Conservation (phyloP, 2,888 invertebrate species). For the Lycaena phlaeas region DNA sequence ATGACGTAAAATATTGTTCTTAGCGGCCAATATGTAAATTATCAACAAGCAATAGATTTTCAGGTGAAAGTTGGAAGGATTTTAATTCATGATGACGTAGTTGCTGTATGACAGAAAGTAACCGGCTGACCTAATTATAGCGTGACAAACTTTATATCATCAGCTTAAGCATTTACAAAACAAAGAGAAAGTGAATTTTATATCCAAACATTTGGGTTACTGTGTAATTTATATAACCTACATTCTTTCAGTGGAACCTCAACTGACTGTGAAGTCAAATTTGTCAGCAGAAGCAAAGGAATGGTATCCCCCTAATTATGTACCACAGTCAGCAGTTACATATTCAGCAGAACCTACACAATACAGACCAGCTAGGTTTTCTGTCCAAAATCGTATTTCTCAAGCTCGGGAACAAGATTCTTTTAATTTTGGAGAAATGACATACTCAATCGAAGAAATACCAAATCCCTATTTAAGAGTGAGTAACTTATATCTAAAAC, state of each 20-base stretch:
- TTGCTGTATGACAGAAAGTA: conserved; percentile 41
- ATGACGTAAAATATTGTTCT: background rate
- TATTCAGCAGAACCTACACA: conserved; percentile 42
- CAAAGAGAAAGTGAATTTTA: background rate
- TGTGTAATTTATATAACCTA: no score
- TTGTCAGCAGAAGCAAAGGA: conserved; percentile 74
- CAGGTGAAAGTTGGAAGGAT: conserved; percentile 62
- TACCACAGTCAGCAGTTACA: conserved; percentile 38
- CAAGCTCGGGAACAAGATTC: conserved; percentile 60
- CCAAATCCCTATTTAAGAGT: conserved; percentile 59
- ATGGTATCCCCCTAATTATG: conserved; percentile 73
- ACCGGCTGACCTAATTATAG: conserved; percentile 21
- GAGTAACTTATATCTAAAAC: conserved; percentile 5
- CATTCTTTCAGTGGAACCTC: no score
- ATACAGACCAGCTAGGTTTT: conserved; percentile 48
- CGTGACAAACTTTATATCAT: background rate
- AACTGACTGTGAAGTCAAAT: conserved; percentile 55
- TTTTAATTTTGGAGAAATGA: conserved; percentile 57
- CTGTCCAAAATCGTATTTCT: conserved; percentile 60
- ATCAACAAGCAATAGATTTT: conserved; percentile 25
- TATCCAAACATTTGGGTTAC: no score
- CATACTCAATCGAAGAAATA: conserved; percentile 53
- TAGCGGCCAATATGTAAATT: conserved; percentile 6
- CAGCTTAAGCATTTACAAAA: background rate
- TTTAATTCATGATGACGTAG: conserved; percentile 64